Base-by-base conservation (phyloP, 1,140 invertebrate genomes). In the Drosophila yakuba region DNA sequence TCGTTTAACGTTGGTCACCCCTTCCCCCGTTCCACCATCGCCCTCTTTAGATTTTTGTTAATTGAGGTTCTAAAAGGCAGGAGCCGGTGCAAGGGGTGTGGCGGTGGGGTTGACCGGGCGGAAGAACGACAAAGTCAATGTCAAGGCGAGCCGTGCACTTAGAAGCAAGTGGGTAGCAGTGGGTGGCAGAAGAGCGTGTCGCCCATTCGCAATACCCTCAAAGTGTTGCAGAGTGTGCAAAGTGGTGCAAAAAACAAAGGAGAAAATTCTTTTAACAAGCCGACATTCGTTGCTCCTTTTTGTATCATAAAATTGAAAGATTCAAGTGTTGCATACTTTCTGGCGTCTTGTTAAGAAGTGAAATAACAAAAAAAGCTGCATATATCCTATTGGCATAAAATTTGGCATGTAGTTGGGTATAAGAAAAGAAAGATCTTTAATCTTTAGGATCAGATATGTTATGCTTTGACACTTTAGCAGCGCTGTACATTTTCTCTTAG, bases 51-150 rank as follows among this genome's bases (percentile, higher is more conserved):
- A 51, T 68, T 78, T 64, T 75, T 39, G 51, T 61, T 68, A 69
- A 60, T 78, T 58, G 54, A 68, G 38, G 36, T 59, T 52, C 50
- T 43, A 35, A 17, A 44, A 10, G 32, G 14, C 2, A 12, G 43
- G 43, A 20, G n/a, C 2, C 8, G 32, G 7, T 3, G 32, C 32
- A 36, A 5, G 25, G 25, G 59, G 20, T 10, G 10, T 23, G 17
- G 59, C 8, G 35, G 4, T 4, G 38, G 11, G 39, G 12, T 4
- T 39, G 47, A 51, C 23, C 25, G 36, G 48, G 2, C 32, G 47
- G 20, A 76, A 61, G 43, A 56, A 60, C 54, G 56, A 47, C 73
- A 76, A 78, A 60, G 75, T 73, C 76, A 78, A 78, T 78, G 76
- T 72, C 76, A 78, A 78, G 75, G 55, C 64, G 38, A 73, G 23